Base-by-base conservation (phyloP, 2,797 vertebrate species). In the Capromys pilorides region DNA sequence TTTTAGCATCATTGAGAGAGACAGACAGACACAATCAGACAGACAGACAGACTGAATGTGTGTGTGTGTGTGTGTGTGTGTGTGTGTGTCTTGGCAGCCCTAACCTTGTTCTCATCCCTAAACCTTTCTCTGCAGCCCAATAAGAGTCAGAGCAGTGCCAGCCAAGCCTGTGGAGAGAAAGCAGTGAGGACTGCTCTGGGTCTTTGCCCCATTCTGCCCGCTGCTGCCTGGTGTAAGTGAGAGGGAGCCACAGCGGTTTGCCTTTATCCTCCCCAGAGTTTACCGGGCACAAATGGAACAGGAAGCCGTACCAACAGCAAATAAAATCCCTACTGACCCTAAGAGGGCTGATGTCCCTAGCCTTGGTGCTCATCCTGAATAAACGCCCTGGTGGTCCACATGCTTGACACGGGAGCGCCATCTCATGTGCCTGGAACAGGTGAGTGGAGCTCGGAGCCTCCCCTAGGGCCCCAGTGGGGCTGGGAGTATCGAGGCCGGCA, bases 301-400 rank as follows among this genome's bases (percentile, higher is more conserved):
- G 93, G 62, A 91, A 91, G 57, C 49, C 78, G 83, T 0, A 16
- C 39, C 71, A n/a, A 45, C 18, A 28, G 88, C 93, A 90, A 93
- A 94, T 85, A 87, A 62, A 93, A 94, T 92, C 94, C 92, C 92
- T 22, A 51, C 89, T 1, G 79, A 96, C 94, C 91, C 5, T 7
- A 83, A 78, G 91, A 78, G 41, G 22, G 11, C 87, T 7, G 4
- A 39, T 36, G 21, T 90, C 26, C 73, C 62, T 33, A 92, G 93
- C 86, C 93, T 39, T 31, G 91, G 84, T 90, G 95, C 79, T 97
- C 92, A 85, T 93, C 95, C 93, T 88, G 83, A 97, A 95, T 92
- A 90, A 97, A 95, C 59, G 57, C 93, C 86, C 91, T 95, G 94
- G 94, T 75, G 97, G 86, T 22, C 62, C 75, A 0, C 90, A 21